Percentiles rank a stretch among this genome's conserved stretches.
Conservation (phyloP, 2,888 invertebrate species). For the Oligia latruncula region DNA sequence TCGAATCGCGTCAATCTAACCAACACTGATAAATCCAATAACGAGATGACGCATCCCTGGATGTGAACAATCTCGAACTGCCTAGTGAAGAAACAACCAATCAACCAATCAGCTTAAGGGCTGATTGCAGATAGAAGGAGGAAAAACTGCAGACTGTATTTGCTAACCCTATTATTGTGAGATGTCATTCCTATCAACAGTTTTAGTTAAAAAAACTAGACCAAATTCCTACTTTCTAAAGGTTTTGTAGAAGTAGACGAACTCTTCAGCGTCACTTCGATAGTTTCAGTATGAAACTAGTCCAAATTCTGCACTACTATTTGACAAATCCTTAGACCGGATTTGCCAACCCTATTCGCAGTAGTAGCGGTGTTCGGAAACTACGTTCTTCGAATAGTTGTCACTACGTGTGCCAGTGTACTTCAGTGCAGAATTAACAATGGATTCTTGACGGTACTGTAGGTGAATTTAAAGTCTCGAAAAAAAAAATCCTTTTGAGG, state of each 20-base stretch:
- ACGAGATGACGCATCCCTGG: too few relatives aligned
- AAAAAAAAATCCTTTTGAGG: too few relatives aligned
- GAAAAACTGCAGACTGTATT: background rate
- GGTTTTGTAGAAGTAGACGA: background rate
- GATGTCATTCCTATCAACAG: background rate
- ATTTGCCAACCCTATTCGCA: slow-evolving; percentile 44
- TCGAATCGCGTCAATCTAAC: too few relatives aligned
- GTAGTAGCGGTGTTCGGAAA: slow-evolving; percentile 54
- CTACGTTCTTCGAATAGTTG: slow-evolving; percentile 38
- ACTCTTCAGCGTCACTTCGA: background rate
- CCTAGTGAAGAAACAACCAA: too few relatives aligned
- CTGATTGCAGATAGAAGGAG: too few relatives aligned
- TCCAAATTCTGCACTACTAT: slow-evolving; percentile 8
- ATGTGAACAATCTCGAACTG: too few relatives aligned
- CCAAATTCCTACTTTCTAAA: background rate
- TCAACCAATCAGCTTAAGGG: too few relatives aligned
- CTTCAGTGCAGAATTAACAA: slow-evolving; percentile 21
- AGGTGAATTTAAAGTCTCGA: background rate
- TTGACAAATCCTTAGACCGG: slow-evolving; percentile 30
- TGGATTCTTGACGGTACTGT: slow-evolving; percentile 16
- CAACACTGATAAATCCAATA: too few relatives aligned
- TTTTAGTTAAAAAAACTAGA: background rate
- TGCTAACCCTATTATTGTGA: background rate
- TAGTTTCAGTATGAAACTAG: slow-evolving; percentile 13
- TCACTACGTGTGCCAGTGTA: slow-evolving; percentile 30